Conservation (phyloP, 2,113 vertebrate species). For the Phaethon lepturus region DNA sequence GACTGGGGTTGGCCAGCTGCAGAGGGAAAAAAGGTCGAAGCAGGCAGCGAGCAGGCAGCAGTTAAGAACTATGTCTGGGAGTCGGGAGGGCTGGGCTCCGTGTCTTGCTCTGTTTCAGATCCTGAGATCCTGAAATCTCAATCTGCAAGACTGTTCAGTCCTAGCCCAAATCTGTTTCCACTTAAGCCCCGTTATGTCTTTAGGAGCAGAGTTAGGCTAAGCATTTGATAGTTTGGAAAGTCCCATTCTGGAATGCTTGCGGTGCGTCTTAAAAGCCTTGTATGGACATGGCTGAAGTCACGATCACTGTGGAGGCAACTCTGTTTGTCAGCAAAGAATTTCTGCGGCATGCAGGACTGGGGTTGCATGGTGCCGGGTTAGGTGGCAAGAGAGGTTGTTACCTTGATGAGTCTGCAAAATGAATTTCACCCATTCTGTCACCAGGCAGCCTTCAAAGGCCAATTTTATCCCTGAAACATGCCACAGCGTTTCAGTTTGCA, state of each 20-base stretch:
- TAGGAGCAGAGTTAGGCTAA: not conserved
- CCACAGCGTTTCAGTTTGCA: accelerated
- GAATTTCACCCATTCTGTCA: not conserved
- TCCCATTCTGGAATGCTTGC: not conserved
- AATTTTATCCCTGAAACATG: not conserved
- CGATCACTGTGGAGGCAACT: accelerated
- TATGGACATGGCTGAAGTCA: not conserved
- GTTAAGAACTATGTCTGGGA: accelerated
- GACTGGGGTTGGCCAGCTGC: not conserved
- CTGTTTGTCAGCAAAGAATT: not conserved
- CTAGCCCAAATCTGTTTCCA: not conserved
- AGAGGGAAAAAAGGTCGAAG: not conserved
- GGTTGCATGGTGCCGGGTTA: not conserved
- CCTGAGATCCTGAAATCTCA: not conserved
- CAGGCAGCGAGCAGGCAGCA: not conserved
- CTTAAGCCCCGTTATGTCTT: not conserved
- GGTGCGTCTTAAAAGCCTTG: not conserved
- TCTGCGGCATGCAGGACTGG: not conserved
- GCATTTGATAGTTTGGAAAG: not conserved
- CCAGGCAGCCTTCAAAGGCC: not conserved
- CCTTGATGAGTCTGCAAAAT: not conserved
- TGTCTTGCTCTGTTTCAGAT: not conserved
- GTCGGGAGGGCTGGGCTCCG: not conserved
- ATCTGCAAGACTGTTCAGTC: accelerated
- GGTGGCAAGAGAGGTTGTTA: not conserved